phyloP scores from a whole-genome alignment of 2,113 vertebrate genomes.

The Plecturocebus donacophilus region DNA sequence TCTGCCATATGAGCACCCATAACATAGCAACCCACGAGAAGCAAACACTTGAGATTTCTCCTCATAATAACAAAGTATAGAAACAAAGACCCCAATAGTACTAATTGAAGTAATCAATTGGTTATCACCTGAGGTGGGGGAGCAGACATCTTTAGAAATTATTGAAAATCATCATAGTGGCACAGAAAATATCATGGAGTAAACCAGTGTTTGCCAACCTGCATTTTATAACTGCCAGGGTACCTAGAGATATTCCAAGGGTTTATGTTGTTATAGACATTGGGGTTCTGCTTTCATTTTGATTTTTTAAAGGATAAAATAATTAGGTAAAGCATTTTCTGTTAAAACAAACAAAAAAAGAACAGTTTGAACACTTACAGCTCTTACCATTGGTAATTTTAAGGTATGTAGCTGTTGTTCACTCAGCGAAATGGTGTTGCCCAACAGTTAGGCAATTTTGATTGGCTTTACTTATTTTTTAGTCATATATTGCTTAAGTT shows the following conservation, averaged over 20 bases:
- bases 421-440: neutral
- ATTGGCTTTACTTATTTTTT: neutral
- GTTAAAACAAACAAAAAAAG: neutral
- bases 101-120: neutral
- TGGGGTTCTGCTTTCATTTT: neutral
- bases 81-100: neutral
- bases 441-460: neutral
- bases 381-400: neutral
- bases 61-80: neutral
- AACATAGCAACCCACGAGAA: fast-evolving
- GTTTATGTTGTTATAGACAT: neutral
- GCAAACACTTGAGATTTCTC: neutral
- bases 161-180: neutral
- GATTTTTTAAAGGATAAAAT: neutral
- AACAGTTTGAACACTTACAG: neutral
- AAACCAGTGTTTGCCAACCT: neutral
- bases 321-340: neutral
- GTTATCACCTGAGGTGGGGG: neutral
- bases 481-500: neutral
- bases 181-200: neutral
- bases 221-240: neutral
- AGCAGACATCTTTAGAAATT: neutral
- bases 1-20: neutral
- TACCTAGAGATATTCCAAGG: neutral
- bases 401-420: neutral